A percentile compares a stretch with the other conserved stretches of the same genome.
phyloP scores from a whole-genome alignment of 2,113 vertebrate species.

The Isurus oxyrinchus region DNA sequence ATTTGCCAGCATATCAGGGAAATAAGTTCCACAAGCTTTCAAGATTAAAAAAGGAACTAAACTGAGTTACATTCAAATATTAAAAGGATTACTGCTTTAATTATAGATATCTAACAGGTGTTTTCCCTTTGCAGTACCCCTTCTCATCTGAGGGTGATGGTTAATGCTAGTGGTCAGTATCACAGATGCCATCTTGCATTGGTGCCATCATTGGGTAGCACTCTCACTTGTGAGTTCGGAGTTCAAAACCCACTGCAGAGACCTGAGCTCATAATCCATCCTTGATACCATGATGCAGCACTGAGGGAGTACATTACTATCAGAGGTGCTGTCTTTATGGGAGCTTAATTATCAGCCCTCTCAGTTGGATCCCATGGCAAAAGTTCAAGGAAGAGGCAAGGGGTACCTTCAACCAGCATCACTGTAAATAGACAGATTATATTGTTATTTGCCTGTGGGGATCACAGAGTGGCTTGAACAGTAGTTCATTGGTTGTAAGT shows the following conservation, averaged over 20 bases:
- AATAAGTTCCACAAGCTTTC: conserved; percentile 14
- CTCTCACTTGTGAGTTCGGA: not conserved
- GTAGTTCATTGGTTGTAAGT: not conserved
- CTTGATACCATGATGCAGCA: not conserved
- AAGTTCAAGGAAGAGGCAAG: not conserved
- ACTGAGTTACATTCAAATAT: not conserved
- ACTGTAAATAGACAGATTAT: not conserved
- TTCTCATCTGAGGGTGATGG: not conserved
- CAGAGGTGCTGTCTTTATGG: not conserved
- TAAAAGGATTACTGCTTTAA: not conserved
- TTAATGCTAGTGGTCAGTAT: not conserved
- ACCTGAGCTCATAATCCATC: not conserved
- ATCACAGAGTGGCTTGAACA: not conserved
- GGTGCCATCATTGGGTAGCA: not conserved
- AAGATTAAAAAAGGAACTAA: not conserved
- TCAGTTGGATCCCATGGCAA: not conserved
- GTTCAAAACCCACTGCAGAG: not conserved
- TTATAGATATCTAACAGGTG: not conserved
- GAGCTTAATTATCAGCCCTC: not conserved
- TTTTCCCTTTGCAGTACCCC: not conserved
- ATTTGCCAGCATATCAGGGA: not conserved
- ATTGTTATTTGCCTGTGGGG: not conserved
- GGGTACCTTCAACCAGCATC: not conserved
- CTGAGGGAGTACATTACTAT: not conserved
- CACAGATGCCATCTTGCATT: no score